A percentile compares a stretch with the other conserved stretches of the same genome.
phyloP scores from a whole-genome alignment of 2,888 invertebrate genomes.

The Andrena hattorfiana region DNA sequence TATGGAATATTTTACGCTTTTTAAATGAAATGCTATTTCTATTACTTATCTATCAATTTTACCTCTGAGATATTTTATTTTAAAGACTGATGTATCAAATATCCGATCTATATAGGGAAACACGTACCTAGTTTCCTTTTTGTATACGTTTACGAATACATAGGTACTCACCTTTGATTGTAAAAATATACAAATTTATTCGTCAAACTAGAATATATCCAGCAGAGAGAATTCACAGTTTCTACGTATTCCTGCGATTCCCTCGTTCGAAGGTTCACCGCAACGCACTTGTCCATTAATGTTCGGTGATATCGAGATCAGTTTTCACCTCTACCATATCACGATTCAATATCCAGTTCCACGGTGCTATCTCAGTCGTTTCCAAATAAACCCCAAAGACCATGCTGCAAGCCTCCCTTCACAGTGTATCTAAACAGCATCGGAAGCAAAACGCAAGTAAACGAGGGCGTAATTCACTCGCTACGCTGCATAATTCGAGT shows the following conservation, averaged over 20 bases:
- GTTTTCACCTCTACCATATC: conserved; percentile 24
- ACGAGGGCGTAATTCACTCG: neutral
- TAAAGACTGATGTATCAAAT: no score
- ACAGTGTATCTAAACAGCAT: conserved; percentile 11
- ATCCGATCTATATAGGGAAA: no score
- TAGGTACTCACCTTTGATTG: no score
- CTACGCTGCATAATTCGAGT: neutral
- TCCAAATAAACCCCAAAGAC: conserved; percentile 8
- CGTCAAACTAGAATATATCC: neutral
- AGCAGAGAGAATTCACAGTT: neutral
- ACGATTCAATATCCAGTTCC: conserved; percentile 12
- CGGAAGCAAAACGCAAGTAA: conserved; percentile 6
- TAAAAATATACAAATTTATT: neutral
- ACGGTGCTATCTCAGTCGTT: neutral
- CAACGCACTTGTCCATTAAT: conserved; percentile 16
- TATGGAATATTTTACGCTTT: no score
- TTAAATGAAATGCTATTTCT: no score
- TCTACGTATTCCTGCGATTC: neutral
- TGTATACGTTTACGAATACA: no score
- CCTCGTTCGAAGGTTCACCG: conserved; percentile 1
- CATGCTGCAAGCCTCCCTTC: neutral
- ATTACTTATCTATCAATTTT: no score
- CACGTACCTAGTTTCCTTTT: no score
- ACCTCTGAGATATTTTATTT: no score
- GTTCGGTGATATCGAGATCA: conserved; percentile 20